Percentiles rank a stretch among this genome's conserved stretches.
These are phyloP conservation scores for Phrynosoma blainvillii DNA, from an alignment of 2,113 vertebrate genomes.

Conservation along the genomic window DNA sequence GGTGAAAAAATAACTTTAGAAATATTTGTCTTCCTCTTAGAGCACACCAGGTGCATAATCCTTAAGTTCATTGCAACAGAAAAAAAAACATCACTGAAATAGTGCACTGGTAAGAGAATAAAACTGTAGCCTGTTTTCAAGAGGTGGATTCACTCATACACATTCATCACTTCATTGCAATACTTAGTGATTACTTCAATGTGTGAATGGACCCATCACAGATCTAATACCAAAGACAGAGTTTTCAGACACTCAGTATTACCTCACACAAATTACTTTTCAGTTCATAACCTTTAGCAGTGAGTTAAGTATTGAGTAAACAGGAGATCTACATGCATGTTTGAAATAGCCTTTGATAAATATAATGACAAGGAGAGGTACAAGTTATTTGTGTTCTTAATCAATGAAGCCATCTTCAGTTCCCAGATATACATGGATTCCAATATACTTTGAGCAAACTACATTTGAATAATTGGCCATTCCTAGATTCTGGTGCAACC, in stretches of 20 bases:
- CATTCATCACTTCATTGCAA: not conserved
- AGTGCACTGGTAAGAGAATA: conserved; percentile 36
- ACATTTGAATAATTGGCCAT: conserved; percentile 35
- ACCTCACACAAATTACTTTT: not conserved
- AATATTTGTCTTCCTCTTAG: conserved; percentile 62
- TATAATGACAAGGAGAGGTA: conserved; percentile 37
- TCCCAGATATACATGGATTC: conserved; percentile 76
- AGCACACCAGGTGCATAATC: conserved; percentile 81
- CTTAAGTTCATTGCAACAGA: conserved; percentile 61
- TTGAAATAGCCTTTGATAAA: conserved; percentile 3
- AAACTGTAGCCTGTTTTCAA: conserved; percentile 28
- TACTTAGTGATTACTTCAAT: not conserved
- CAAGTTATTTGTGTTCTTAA: conserved; percentile 23
- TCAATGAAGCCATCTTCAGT: conserved; percentile 38
- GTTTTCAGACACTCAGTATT: not conserved
- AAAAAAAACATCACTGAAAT: conserved; percentile 53
- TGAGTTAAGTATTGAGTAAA: not conserved
- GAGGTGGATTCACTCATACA: not conserved
- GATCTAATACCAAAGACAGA: not conserved
- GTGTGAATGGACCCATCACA: not conserved
- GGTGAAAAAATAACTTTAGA: conserved; percentile 54
- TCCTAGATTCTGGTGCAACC: conserved; percentile 28
- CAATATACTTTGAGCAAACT: conserved; percentile 52
- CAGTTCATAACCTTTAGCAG: not conserved
- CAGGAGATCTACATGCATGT: not conserved